Evolutionary conservation across 2,797 vertebrate species (phyloP), one percentile per base, ranked within the genome.

Genomic region (Pangasius mekongensis): DNA sequence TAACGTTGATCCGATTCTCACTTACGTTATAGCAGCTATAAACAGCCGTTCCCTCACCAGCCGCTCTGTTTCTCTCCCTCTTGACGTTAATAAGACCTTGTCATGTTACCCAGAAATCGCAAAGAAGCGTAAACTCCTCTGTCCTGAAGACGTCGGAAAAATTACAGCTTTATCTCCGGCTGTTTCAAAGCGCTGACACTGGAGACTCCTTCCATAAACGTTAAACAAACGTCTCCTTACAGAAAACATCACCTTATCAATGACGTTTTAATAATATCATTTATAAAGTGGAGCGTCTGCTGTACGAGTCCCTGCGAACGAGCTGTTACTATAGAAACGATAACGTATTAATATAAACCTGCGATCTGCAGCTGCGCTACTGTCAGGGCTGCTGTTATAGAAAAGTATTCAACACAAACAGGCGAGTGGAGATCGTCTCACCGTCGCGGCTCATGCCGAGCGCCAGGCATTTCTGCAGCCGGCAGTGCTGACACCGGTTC

Each of bases 381-480:
- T 2, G 58, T 60, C 58, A 60, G 22, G 9, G 58, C 58, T 60
- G 58, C 58, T 1, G 58, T 8, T 24, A 24, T 2, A n/a, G 24
- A 64, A n/a, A n/a, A 64, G 11, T 3, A 64, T 27, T 13, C 27
- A 27, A 11, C 62, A 13, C 62, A n/a, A 58, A 58, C 5, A 58
- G 56, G 22, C 18, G 6, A 10, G 58, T 18, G 2, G 56, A 16
- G 27, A 11, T 33, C 1, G 5, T 92, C 97, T 96, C 94, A 98
- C 97, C 97, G 0, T 98, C 97, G 0, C 97, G 97, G 91, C 97
- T 98, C 98, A 98, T 98, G 92, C 98, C 98, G 83, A 98, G 94
- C 0, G 97, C 95, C 39, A 98, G 95, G 94, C 97, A 98, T 94
- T 98, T 98, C 95, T 98, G 97, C 93, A 98, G 94, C 82, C 98